Evolutionary conservation across 1,140 invertebrate genomes (phyloP).

Genomic region (Chironomus tepperi): DNA sequence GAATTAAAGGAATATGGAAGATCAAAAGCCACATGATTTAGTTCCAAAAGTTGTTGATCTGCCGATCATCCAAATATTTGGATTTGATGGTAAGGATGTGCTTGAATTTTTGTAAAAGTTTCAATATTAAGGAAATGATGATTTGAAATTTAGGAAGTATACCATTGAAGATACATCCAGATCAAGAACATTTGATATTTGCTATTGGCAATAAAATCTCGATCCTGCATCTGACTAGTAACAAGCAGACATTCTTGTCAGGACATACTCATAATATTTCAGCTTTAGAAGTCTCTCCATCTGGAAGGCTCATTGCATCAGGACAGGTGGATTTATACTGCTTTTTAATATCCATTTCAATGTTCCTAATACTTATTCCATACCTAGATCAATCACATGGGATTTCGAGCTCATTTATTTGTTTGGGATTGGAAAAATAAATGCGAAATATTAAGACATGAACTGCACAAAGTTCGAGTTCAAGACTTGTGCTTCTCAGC

Average conservation of each 20-base stretch:
- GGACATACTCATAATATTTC: conserved; percentile 80
- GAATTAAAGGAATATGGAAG: neutral
- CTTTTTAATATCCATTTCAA: neutral
- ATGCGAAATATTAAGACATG: conserved; percentile 53
- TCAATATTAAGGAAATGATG: conserved; percentile 23
- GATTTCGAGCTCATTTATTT: conserved; percentile 79
- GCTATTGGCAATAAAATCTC: conserved; percentile 76
- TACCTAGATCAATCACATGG: conserved; percentile 64
- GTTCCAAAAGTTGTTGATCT: neutral
- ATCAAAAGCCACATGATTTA: neutral
- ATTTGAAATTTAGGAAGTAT: conserved; percentile 42
- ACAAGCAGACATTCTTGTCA: conserved; percentile 65
- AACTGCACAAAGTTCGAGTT: conserved; percentile 64
- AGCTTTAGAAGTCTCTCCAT: conserved; percentile 62
- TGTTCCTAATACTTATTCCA: neutral
- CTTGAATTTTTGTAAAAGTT: neutral
- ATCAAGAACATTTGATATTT: conserved; percentile 67
- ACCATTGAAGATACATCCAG: conserved; percentile 64
- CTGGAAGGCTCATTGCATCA: conserved; percentile 72
- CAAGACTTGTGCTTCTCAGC: conserved; percentile 73
- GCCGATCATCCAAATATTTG: conserved; percentile 45
- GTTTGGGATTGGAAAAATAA: conserved; percentile 73
- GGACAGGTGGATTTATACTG: conserved; percentile 49
- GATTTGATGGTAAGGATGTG: conserved; percentile 55
- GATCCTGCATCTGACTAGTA: conserved; percentile 62